These are phyloP conservation scores for Argentina silus DNA, from an alignment of 2,797 vertebrate species.

Conservation along the genomic window DNA sequence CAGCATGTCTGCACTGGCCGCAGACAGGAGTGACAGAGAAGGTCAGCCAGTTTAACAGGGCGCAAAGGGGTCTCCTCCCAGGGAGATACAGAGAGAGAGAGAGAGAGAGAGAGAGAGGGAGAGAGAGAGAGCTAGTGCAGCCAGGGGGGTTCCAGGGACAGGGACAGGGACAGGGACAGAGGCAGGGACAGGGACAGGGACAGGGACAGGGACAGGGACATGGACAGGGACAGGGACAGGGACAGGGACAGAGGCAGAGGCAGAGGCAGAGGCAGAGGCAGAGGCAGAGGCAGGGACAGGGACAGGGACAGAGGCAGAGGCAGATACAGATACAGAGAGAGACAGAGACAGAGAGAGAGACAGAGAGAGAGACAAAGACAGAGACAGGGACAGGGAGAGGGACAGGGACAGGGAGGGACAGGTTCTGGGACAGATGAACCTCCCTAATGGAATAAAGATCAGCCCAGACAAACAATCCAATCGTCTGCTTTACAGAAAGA, in stretches of 20 bases:
- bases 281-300: too few species aligned
- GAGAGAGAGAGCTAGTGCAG: too few species aligned
- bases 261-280: neutral
- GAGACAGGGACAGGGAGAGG: neutral
- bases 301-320: neutral
- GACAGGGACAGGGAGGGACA: neutral
- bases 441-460: conserved; percentile 18
- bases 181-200: neutral
- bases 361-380: too few species aligned
- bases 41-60: conserved; percentile 76
- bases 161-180: neutral
- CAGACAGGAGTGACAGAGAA: conserved; percentile 73
- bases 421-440: neutral
- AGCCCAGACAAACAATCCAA: conserved; percentile 19
- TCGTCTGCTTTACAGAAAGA: conserved; percentile 15
- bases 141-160: neutral
- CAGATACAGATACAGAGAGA: neutral
- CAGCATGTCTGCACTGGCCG: conserved; percentile 49
- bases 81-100: conserved; percentile 37
- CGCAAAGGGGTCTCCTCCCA: conserved; percentile 69
- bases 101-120: neutral
- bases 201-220: neutral
- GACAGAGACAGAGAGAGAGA: too few species aligned
- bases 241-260: neutral
- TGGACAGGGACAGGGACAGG: neutral